Conservation (phyloP, 2,797 vertebrate genomes). For the Gallirallus australis region DNA sequence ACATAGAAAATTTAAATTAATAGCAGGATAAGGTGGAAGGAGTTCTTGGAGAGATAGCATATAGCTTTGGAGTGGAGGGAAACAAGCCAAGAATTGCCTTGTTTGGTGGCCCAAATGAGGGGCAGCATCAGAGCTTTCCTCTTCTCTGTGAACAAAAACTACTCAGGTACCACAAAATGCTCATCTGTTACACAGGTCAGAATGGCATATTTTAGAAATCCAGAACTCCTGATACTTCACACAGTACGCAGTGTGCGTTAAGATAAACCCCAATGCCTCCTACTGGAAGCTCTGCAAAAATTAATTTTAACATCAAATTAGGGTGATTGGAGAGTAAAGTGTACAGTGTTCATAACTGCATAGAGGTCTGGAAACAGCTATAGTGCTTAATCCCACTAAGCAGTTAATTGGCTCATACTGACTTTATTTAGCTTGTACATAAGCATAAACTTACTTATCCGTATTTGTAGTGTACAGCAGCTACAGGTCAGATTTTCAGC, state of each 20-base stretch:
- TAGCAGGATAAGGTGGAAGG: neutral
- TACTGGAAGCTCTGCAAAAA: neutral
- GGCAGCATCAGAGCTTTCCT: neutral
- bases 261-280: neutral
- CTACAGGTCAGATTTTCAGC: neutral
- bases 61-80: neutral
- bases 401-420: neutral
- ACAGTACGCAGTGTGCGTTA: neutral
- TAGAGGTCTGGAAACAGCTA: neutral
- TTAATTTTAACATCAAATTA: neutral
- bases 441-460: neutral
- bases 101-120: neutral
- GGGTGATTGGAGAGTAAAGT: neutral
- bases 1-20: neutral
- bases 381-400: neutral
- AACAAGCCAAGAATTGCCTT: neutral
- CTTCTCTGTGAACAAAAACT: neutral
- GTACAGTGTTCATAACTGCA: accelerated
- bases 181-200: neutral
- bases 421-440: neutral
- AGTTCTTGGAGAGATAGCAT: neutral
- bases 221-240: neutral
- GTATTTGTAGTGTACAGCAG: neutral
- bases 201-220: neutral
- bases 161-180: neutral